Base-by-base conservation (phyloP, 2,888 invertebrate genomes). In the Conus canariensis region DNA sequence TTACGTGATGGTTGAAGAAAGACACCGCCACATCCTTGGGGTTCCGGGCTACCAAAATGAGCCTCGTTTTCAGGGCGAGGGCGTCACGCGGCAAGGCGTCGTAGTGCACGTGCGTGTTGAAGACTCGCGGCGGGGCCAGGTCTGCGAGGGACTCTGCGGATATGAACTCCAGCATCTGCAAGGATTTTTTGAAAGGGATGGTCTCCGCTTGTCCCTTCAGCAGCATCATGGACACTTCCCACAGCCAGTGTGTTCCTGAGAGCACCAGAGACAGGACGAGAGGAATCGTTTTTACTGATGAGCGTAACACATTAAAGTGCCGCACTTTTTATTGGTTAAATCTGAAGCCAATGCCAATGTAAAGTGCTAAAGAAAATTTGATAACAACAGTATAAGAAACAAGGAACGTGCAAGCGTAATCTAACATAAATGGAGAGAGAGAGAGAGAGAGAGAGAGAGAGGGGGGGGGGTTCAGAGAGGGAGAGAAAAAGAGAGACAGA, bases 1-100 rank as follows among this genome's bases (percentile, higher is more conserved):
- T 87, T 16, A 83, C 56, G 70, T 90, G 74, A 67, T 90, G 90
- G 74, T 90, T 45, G 90, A 83, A 90, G 10, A 90, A 30, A 16
- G 90, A 90, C 67, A 90, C 90, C 0, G 90, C 90, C 67, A 88
- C 90, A 59, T 90, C 90, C 70, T 90, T 90, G 25, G 90, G 90
- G 85, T 90, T 90, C 45, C 90, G 67, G 25, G 22, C 30, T 19
- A 74, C 88, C 25, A 82, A 25, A 6, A 90, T 19, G 14, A 90
- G 30, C 74, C 82, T 80, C 16, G 30, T 60, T 3, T 30, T 59
- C 60, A 56, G 80, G 64, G 22, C 58, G 85, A 56, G 30, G 10
- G 70, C 85, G n/a, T 89, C 89, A 16, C n/a, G 25, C 1, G 89
- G 89, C 64, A 89, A 45, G 16, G 9, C 85, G 45, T 83, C 85